Evolutionary conservation across 2,113 vertebrate genomes (phyloP).

Genomic region (Gymnarchus niloticus): DNA sequence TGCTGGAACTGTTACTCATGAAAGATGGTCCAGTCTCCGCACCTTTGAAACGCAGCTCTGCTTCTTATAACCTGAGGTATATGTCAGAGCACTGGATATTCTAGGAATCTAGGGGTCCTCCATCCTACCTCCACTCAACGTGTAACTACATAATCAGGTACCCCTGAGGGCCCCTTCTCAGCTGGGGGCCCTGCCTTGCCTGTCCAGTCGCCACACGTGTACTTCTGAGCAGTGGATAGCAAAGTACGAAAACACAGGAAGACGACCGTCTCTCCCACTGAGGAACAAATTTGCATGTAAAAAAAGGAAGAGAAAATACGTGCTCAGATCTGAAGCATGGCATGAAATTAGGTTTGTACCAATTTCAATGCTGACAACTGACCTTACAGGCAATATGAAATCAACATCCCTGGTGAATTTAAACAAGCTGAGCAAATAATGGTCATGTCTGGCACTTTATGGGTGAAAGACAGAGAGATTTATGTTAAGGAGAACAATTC

Average conservation of each 20-base stretch:
- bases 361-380: neutral
- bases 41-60: neutral
- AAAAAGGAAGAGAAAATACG: neutral
- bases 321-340: neutral
- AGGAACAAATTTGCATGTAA: neutral
- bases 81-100: too few species aligned
- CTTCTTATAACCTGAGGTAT: neutral
- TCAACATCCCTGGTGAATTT: neutral
- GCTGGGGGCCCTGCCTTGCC: too few species aligned
- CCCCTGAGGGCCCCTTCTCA: too few species aligned
- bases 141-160: too few species aligned
- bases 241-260: neutral
- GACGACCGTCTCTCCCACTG: neutral
- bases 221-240: neutral
- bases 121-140: too few species aligned
- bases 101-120: too few species aligned
- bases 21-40: neutral
- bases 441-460: neutral
- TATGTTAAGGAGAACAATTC: neutral
- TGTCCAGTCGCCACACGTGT: too few species aligned
- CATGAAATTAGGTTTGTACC: conserved; percentile 4
- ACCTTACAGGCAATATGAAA: neutral
- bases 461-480: neutral
- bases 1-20: neutral
- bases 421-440: too few species aligned